Conservation (phyloP, 1,140 invertebrate genomes). For the Drosophila nebulosa region DNA sequence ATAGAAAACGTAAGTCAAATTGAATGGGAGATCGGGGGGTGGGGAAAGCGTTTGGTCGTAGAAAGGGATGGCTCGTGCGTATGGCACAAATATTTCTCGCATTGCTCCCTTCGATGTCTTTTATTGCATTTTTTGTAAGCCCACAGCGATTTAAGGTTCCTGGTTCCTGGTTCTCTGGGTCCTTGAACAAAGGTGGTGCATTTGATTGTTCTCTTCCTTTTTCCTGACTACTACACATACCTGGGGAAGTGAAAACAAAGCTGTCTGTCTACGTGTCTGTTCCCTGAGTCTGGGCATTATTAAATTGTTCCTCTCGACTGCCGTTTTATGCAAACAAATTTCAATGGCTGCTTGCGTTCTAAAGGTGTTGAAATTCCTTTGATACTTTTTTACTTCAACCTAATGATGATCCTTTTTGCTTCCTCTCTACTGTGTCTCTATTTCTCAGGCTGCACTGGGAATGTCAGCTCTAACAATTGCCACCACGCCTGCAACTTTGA, state of each 20-base stretch:
- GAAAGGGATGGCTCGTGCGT: not conserved
- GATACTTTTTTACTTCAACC: not conserved
- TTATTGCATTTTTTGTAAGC: constrained; percentile 36
- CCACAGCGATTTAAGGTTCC: not conserved
- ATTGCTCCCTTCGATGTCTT: constrained; percentile 32
- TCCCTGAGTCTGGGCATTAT: constrained; percentile 5
- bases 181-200: constrained; percentile 21
- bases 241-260: not conserved
- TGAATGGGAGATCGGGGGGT: not conserved
- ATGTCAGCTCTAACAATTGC: constrained; percentile 54
- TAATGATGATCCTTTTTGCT: not conserved
- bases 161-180: not conserved
- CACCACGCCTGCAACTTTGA: constrained; percentile 61
- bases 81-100: constrained; percentile 35
- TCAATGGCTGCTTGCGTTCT: not conserved
- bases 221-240: not conserved
- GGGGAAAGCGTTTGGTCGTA: not conserved
- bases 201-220: not conserved
- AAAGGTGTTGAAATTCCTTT: constrained; percentile 2
- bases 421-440: not conserved
- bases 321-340: not conserved
- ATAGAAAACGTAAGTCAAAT: constrained; percentile 21
- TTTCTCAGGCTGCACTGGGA: constrained; percentile 64
- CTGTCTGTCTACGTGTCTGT: not conserved
- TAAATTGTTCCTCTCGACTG: constrained; percentile 29